Evolutionary conservation across 92 coral and sea anemone species (phyloP), one percentile per base, ranked within the genome.

Genomic region (Plumapathes pennacea): DNA sequence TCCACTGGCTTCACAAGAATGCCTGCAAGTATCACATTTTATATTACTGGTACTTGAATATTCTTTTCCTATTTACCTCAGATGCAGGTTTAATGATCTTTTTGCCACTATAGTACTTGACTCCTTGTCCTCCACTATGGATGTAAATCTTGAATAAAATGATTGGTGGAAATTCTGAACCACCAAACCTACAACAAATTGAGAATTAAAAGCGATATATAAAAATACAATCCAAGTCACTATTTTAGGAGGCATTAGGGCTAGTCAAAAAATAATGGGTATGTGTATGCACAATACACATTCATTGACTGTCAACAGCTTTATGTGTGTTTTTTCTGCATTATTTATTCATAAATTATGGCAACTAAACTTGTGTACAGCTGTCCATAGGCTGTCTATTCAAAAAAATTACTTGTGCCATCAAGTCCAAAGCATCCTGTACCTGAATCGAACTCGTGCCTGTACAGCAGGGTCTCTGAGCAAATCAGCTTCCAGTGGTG

Each of bases 401-500:
- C n/a, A n/a, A n/a, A n/a, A n/a, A n/a, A n/a, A n/a, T n/a, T n/a
- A n/a, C n/a, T n/a, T n/a, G n/a, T n/a, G n/a, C n/a, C n/a, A n/a
- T n/a, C n/a, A n/a, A n/a, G n/a, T n/a, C n/a, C n/a, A n/a, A n/a
- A n/a, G n/a, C n/a, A n/a, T n/a, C n/a, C n/a, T n/a, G 0, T 59
- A 94, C 99, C 99, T 88, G 57, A 94, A 94, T 49, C 99, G 81
- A 5, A 94, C 89, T 69, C 89, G 81, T 24, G 99, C 89, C 19
- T 88, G 71, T 24, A 85, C 79, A 4, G 88, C 85, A 38, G 96
- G 99, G 62, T 94, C 99, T 66, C 72, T 63, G 40, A 94, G 52
- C 3, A 94, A 71, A 25, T 94, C 89, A 28, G 99, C 99, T 62
- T 94, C 99, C 17, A 76, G 81, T 1, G 99, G 99, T 37, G 99